Base-by-base conservation (phyloP, 2,888 invertebrate species). In the Orchesella flavescens region DNA sequence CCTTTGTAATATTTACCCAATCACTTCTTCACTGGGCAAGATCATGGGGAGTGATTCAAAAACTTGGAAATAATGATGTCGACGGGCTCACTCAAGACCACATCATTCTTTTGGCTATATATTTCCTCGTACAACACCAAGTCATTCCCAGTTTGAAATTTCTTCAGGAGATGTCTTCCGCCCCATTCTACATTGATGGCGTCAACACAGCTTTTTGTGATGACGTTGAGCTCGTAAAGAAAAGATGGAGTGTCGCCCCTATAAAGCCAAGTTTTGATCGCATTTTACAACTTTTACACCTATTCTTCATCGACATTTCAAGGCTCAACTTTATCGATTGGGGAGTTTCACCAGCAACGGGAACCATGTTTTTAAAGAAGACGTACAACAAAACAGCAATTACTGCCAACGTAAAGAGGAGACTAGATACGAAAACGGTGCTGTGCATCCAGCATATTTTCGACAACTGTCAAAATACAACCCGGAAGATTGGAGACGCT, bases 381-480 rank as follows among this genome's bases (percentile, higher is more conserved):
- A n/a, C 24, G 4, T 7, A 4, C 44, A 17, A 23, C 15, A 15
- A 66, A 7, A 4, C 10, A 1, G 1, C 43, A 4, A n/a, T 34
- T 44, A 12, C 9, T 13, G 2, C 12, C n/a, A 63, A 24, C 2
- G 24, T 24, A 9, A 23, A 19, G 15, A 9, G 46, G 17, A 46
- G 68, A 13, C 21, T 68, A 12, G 13, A 49, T 13, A 46, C 49
- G 46, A 68, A 49, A n/a, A 46, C 68, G 0, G 1, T 49, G 49
- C 1, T 68, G n/a, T 68, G 68, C 44, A 17, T 68, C 17, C 68
- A 68, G 46, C 46, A 68, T 17, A 46, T 68, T 19, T 15, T 68
- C 10, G 68, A 68, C 15, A 10, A 10, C 0, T 68, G 46, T 15
- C 21, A 46, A 23, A 68, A 68, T 19, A 23, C 43, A 4, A 19